Conservation (phyloP, 2,113 vertebrate genomes). For the Bubalus kerabau region DNA sequence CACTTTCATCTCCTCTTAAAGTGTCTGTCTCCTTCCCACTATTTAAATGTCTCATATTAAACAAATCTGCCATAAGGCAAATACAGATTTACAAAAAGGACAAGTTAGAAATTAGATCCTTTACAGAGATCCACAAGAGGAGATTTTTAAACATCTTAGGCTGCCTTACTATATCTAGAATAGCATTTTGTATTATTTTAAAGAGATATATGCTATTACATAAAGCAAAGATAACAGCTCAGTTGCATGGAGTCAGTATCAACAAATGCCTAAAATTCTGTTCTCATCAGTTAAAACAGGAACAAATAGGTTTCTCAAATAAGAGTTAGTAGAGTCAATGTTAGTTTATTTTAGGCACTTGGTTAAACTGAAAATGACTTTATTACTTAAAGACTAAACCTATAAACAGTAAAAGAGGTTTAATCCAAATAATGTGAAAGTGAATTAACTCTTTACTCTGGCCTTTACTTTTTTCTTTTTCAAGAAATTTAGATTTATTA, state of each 20-base stretch:
- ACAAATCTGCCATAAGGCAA: neutral
- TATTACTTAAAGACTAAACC: conserved; percentile 20
- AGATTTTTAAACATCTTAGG: neutral
- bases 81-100: neutral
- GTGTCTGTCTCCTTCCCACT: neutral
- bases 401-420: neutral
- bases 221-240: conserved; percentile 1
- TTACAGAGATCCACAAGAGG: neutral
- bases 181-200: conserved; percentile 22
- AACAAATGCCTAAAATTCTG: neutral
- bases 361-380: neutral
- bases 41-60: neutral
- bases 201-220: neutral
- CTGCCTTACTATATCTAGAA: neutral
- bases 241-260: neutral
- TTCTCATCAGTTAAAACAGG: neutral
- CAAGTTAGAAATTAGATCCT: neutral
- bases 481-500: conserved; percentile 17
- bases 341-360: conserved; percentile 5
- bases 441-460: neutral
- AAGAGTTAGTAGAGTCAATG: neutral
- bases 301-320: neutral
- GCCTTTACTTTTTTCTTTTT: neutral
- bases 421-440: conserved; percentile 11
- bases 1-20: neutral